Conservation (phyloP, 2,888 invertebrate species). For the Myopa tessellatipennis region DNA sequence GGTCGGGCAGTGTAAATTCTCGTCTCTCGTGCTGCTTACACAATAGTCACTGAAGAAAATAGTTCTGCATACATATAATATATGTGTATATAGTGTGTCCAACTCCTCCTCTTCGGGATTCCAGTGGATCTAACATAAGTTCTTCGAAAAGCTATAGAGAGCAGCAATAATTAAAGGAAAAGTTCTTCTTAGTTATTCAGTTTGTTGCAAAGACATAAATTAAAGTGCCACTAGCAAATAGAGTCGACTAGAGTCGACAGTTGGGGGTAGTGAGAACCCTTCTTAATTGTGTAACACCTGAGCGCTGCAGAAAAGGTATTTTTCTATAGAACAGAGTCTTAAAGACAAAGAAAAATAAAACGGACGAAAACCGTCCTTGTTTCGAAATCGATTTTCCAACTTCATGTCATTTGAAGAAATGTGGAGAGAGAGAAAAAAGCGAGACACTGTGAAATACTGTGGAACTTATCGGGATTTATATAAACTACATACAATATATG, state of each 20-base stretch:
- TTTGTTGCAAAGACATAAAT: background rate
- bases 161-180: slow-evolving; percentile 7
- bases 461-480: too few relatives aligned
- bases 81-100: slow-evolving; percentile 12
- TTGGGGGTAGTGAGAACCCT: slow-evolving; percentile 28
- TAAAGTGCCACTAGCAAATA: slow-evolving; percentile 19
- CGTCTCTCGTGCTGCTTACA: slow-evolving; percentile 62
- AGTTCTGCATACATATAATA: slow-evolving; percentile 25
- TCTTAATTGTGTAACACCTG: slow-evolving; percentile 36
- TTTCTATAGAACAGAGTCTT: slow-evolving; percentile 40
- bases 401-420: slow-evolving; percentile 53
- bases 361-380: slow-evolving; percentile 59
- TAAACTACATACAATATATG: too few relatives aligned
- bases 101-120: slow-evolving; percentile 19
- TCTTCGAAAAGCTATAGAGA: slow-evolving; percentile 28
- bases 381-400: slow-evolving; percentile 64
- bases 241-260: slow-evolving; percentile 8
- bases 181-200: background rate
- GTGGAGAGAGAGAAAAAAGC: too few relatives aligned
- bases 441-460: too few relatives aligned
- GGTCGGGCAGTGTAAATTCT: slow-evolving; percentile 64
- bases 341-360: slow-evolving; percentile 37
- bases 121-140: slow-evolving; percentile 26
- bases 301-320: slow-evolving; percentile 34
- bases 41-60: slow-evolving; percentile 52